Evolutionary conservation across 2,113 vertebrate species (phyloP).

Genomic region (Phocoena phocoena): DNA sequence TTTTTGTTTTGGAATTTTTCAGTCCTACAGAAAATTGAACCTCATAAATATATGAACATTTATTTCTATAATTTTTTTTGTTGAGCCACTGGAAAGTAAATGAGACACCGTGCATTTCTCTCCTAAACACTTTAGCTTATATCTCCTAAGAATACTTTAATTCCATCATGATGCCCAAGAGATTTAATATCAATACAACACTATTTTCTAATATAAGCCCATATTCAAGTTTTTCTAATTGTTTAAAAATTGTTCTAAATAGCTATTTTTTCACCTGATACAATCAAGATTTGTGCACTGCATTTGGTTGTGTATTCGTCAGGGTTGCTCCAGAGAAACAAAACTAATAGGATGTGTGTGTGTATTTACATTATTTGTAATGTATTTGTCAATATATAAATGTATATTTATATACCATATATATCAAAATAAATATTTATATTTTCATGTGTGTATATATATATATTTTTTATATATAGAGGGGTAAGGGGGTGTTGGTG

Average conservation of each 20-base stretch:
- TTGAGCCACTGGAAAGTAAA: neutral
- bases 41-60: neutral
- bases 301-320: neutral
- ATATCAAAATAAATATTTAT: neutral
- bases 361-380: neutral
- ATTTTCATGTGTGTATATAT: neutral
- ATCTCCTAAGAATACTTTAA: neutral
- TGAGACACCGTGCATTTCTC: neutral
- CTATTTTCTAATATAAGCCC: neutral
- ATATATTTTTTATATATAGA: neutral
- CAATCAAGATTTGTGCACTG: neutral
- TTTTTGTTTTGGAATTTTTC: neutral
- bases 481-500: neutral
- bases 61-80: neutral
- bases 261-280: neutral
- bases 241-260: neutral
- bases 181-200: neutral
- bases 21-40: neutral
- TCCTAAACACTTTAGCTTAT: neutral
- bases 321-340: neutral
- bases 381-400: neutral
- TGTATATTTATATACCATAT: neutral
- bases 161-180: neutral
- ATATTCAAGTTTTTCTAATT: neutral
- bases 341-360: neutral